Conservation (phyloP, 2,888 invertebrate species). For the Drosophila birchii region DNA sequence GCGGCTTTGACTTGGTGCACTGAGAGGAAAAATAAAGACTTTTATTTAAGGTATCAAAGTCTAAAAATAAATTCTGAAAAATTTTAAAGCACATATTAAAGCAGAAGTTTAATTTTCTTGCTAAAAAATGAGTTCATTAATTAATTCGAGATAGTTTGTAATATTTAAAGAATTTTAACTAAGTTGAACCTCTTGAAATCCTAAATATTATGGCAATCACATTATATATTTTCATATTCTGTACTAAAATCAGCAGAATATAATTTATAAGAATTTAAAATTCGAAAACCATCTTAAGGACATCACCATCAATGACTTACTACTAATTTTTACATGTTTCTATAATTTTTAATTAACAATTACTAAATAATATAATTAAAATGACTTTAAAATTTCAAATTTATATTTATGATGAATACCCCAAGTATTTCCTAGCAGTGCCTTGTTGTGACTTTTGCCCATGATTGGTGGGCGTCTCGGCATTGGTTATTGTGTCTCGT, state of each 20-base stretch:
- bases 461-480: constrained; percentile 68
- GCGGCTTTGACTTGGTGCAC: neutral
- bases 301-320: neutral
- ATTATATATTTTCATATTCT: no score
- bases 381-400: neutral
- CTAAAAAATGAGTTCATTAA: fast-evolving
- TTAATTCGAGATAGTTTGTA: neutral
- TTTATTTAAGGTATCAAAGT: neutral
- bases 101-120: fast-evolving
- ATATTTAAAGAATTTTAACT: neutral
- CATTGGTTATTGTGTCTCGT: constrained; percentile 52
- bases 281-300: neutral
- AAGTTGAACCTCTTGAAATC: neutral
- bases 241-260: neutral
- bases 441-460: constrained; percentile 36
- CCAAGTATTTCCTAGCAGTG: constrained; percentile 6
- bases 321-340: neutral
- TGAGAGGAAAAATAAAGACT: neutral
- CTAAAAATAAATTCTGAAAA: neutral
- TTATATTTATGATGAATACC: neutral
- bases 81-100: neutral
- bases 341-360: neutral
- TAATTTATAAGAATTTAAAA: neutral
- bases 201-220: neutral
- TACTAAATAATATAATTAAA: neutral